These are phyloP conservation scores for Toxostoma redivivum DNA, from an alignment of 2,113 vertebrate species.

Conservation along the genomic window DNA sequence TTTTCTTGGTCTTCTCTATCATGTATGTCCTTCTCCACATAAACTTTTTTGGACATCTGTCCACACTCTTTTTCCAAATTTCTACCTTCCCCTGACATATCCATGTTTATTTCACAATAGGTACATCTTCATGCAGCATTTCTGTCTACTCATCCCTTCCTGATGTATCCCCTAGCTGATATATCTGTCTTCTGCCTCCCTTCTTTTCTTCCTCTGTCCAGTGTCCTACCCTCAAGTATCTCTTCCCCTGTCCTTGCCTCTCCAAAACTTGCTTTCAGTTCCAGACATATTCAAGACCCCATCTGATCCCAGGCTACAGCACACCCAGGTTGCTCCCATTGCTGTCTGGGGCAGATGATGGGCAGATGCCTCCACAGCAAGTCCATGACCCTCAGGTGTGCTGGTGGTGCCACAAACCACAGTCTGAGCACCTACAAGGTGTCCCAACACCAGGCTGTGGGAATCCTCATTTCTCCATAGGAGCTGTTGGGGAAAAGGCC, in stretches of 20 bases:
- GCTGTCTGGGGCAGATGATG: neutral
- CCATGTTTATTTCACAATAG: neutral
- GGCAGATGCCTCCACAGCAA: neutral
- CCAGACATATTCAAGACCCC: neutral
- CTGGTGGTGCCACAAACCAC: neutral
- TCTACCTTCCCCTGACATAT: neutral
- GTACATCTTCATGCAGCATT: neutral
- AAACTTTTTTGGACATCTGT: neutral
- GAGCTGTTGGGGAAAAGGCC: neutral
- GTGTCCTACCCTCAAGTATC: neutral
- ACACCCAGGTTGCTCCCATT: neutral
- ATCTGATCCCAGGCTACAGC: neutral
- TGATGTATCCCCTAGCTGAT: neutral
- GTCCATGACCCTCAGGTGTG: rapidly evolving
- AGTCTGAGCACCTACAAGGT: neutral
- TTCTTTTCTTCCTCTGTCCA: neutral
- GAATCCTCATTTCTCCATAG: rapidly evolving
- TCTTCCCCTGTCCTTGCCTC: neutral
- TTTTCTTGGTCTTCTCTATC: neutral
- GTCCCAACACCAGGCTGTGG: neutral
- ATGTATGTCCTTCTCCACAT: neutral
- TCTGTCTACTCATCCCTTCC: neutral
- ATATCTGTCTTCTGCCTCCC: neutral
- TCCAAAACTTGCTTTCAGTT: neutral
- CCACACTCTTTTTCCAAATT: neutral